These are phyloP conservation scores for Pygocentrus nattereri DNA, from an alignment of 2,797 vertebrate species.

Conservation along the genomic window DNA sequence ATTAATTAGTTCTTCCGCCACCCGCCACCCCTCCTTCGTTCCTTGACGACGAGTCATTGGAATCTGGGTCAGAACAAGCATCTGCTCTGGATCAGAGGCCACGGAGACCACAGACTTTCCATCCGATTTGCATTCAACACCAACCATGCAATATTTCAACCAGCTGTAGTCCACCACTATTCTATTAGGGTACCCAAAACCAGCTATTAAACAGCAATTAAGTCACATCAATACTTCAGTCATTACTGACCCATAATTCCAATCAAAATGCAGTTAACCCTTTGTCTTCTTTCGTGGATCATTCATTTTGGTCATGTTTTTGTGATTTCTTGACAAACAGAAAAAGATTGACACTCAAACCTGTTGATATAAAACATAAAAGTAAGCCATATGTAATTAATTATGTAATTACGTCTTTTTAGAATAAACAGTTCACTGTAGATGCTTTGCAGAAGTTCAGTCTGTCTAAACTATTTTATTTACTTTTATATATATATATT, in stretches of 20 bases:
- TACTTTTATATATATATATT: no score
- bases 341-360: no score
- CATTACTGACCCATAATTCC: not conserved
- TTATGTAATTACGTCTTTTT: no score
- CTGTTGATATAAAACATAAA: no score
- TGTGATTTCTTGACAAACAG: no score
- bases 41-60: conserved; percentile 50
- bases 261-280: not conserved
- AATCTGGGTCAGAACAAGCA: conserved; percentile 67
- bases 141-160: conserved; percentile 21
- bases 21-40: conserved; percentile 37
- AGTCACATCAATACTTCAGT: not conserved
- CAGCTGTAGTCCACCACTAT: not conserved
- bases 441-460: no score
- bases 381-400: no score
- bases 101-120: conserved; percentile 30
- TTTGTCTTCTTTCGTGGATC: no score
- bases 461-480: no score
- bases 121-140: conserved; percentile 5
- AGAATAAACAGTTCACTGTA: no score
- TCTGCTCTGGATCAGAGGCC: conserved; percentile 54
- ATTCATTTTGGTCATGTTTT: no score
- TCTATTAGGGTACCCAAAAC: not conserved
- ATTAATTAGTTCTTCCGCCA: conserved; percentile 51
- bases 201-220: not conserved